Conservation (phyloP, 2,888 invertebrate species). For the Mythimna albipuncta region DNA sequence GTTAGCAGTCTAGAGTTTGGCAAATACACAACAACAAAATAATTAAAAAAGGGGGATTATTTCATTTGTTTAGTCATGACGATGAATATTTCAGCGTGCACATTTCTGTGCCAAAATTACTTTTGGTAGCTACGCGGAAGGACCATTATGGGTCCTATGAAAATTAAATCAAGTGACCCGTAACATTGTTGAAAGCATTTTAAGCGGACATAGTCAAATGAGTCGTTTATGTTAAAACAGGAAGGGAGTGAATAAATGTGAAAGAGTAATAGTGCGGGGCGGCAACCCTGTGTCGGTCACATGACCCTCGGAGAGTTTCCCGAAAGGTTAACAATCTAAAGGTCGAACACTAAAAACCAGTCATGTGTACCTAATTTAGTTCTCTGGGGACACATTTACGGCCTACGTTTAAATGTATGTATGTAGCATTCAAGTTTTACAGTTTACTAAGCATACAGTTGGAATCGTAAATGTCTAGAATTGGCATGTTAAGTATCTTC, state of each 20-base stretch:
- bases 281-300: slow-evolving; percentile 61
- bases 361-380: slow-evolving; percentile 71
- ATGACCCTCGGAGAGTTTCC: slow-evolving; percentile 69
- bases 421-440: slow-evolving; percentile 23
- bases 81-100: slow-evolving; percentile 17
- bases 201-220: slow-evolving; percentile 56
- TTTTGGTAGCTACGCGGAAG: slow-evolving; percentile 30
- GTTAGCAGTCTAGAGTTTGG: background rate
- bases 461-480: slow-evolving; percentile 21
- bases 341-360: slow-evolving; percentile 75
- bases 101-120: slow-evolving; percentile 18
- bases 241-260: slow-evolving; percentile 61
- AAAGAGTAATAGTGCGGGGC: slow-evolving; percentile 62
- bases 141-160: slow-evolving; percentile 39
- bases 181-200: slow-evolving; percentile 59
- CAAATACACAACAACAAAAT: background rate
- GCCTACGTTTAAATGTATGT: slow-evolving; percentile 34
- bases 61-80: slow-evolving; percentile 5
- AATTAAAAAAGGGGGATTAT: background rate
- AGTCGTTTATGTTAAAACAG: slow-evolving; percentile 61
- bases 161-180: slow-evolving; percentile 67
- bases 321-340: slow-evolving; percentile 78
- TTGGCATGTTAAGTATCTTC: slow-evolving; percentile 18
- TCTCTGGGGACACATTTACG: slow-evolving; percentile 58
- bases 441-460: slow-evolving; percentile 16